These are phyloP conservation scores for Promerops cafer DNA, from an alignment of 2,113 vertebrate genomes.

Conservation along the genomic window DNA sequence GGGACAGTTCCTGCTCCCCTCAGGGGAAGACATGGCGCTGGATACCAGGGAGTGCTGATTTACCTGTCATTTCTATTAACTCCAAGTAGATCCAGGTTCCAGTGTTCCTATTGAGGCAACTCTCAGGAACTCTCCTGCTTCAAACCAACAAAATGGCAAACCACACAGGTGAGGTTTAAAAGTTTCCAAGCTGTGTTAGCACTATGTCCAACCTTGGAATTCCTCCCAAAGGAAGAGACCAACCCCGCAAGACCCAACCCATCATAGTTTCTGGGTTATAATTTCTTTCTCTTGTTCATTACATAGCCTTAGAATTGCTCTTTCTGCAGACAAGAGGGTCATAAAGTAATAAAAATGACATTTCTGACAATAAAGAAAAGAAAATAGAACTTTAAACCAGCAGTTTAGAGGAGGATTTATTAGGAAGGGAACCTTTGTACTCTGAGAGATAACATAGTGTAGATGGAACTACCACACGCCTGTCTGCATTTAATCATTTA, in stretches of 20 bases:
- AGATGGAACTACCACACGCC: not conserved
- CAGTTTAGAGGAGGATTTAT: not conserved
- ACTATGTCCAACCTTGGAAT: not conserved
- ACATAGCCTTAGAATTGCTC: not conserved
- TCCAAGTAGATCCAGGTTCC: not conserved
- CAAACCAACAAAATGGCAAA: not conserved
- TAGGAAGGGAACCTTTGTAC: not conserved
- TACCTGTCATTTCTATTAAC: not conserved
- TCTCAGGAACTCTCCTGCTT: not conserved
- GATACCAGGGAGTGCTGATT: not conserved
- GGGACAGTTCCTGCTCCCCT: not conserved
- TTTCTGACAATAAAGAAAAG: not conserved
- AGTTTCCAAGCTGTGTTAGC: not conserved
- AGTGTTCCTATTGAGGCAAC: not conserved
- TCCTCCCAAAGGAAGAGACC: not conserved
- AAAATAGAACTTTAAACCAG: not conserved
- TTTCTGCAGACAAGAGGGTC: not conserved
- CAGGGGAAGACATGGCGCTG: not conserved
- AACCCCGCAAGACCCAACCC: fast-evolving
- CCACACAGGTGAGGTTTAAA: not conserved
- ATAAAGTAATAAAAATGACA: not conserved
- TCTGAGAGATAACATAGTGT: not conserved
- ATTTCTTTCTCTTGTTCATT: not conserved
- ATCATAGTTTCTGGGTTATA: not conserved
- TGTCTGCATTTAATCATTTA: not conserved